These are phyloP conservation scores for Plectus sambesii DNA, from an alignment of 1,140 invertebrate species.

Conservation along the genomic window DNA sequence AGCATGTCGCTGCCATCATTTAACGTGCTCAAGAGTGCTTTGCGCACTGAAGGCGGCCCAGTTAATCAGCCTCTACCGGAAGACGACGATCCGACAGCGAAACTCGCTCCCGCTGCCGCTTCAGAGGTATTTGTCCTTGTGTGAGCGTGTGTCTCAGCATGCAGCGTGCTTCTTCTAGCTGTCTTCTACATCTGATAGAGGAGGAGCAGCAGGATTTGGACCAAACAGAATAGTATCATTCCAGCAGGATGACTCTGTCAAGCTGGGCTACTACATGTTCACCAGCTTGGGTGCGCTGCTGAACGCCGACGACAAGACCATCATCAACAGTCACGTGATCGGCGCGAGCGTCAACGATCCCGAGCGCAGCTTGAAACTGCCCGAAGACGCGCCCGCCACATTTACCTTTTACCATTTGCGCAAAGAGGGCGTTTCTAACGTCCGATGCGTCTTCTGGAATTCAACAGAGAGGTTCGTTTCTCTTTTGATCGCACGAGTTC, in stretches of 20 bases:
- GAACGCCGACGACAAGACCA: conserved; percentile 5
- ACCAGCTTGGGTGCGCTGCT: conserved; percentile 17
- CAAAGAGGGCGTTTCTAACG: conserved; percentile 28
- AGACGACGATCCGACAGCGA: neutral
- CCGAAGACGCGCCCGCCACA: conserved; percentile 22
- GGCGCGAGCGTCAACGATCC: conserved; percentile 36
- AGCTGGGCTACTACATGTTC: conserved; percentile 24
- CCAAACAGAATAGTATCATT: conserved; percentile 2
- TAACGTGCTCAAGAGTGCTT: conserved; percentile 7
- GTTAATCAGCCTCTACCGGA: conserved; percentile 10
- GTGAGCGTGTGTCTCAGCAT: neutral
- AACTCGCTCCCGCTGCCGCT: conserved; percentile 1
- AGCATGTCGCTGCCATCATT: conserved; percentile 14
- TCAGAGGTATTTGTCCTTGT: conserved; percentile 8
- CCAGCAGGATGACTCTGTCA: conserved; percentile 7
- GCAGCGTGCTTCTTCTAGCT: conserved; percentile 4
- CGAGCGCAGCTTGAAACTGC: conserved; percentile 17
- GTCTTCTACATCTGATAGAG: neutral
- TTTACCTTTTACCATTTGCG: conserved; percentile 33
- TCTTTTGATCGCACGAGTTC: too few relatives aligned
- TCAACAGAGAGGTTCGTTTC: conserved; percentile 19
- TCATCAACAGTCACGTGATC: conserved; percentile 27
- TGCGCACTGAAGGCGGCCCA: conserved; percentile 2
- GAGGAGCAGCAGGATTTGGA: neutral
- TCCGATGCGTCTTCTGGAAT: conserved; percentile 35